phyloP scores from a whole-genome alignment of 2,113 vertebrate genomes.

The Neoarius graeffei region DNA sequence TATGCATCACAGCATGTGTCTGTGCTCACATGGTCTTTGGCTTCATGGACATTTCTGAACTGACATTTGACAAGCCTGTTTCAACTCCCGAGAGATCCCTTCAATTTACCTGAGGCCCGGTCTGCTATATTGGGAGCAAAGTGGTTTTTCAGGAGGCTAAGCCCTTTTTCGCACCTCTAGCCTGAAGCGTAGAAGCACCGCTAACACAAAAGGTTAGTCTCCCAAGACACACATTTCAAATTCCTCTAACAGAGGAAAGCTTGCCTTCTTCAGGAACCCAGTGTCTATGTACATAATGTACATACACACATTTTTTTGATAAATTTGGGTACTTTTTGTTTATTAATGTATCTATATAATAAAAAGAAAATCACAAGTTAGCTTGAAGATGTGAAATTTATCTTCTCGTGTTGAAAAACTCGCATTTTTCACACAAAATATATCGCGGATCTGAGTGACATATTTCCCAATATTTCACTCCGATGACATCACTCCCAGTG shows the following conservation, averaged over 20 bases:
- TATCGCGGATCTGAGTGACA: too few relatives aligned
- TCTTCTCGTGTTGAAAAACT: too few relatives aligned
- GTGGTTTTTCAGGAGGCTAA: conserved; percentile 21
- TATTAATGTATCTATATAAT: too few relatives aligned
- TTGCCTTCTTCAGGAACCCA: neutral
- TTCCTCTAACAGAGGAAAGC: neutral
- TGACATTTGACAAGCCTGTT: conserved; percentile 56
- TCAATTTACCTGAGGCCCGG: conserved; percentile 44
- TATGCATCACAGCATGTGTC: conserved; percentile 3
- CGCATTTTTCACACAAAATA: too few relatives aligned
- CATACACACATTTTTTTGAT: too few relatives aligned
- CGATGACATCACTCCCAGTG: too few relatives aligned
- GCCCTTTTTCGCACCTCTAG: conserved; percentile 22
- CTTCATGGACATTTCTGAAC: conserved; percentile 12
- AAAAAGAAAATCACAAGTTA: too few relatives aligned
- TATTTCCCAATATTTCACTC: too few relatives aligned
- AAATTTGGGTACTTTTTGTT: too few relatives aligned
- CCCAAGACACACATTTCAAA: neutral
- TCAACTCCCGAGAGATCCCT: conserved; percentile 42
- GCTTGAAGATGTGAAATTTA: too few relatives aligned
- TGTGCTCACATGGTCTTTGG: conserved; percentile 19
- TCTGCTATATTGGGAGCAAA: conserved; percentile 42
- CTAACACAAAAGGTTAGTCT: conserved; percentile 31
- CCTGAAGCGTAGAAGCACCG: conserved; percentile 2
- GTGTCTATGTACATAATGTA: neutral